Base-by-base conservation (phyloP, 2,888 invertebrate species). In the Dolichomitus sp. region DNA sequence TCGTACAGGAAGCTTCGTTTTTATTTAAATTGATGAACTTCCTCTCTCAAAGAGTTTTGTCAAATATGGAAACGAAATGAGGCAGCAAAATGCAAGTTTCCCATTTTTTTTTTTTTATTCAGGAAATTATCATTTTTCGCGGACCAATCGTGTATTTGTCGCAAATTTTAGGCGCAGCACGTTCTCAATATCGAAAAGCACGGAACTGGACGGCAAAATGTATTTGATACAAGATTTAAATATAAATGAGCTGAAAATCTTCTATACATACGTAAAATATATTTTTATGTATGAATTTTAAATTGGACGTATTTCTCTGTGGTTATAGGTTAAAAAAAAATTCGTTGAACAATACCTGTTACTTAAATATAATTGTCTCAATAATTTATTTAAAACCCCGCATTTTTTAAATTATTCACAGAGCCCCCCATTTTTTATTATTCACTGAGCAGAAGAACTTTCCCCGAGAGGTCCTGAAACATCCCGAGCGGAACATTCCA, bases 111-210 rank as follows among this genome's bases (percentile, higher is more conserved):
- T n/a, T n/a, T n/a, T n/a, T n/a, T n/a, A n/a, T n/a, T n/a, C n/a
- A n/a, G n/a, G n/a, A n/a, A n/a, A n/a, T n/a, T n/a, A n/a, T n/a
- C n/a, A n/a, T n/a, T n/a, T n/a, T n/a, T n/a, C n/a, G n/a, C n/a
- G n/a, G n/a, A 59, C 19, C 17, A 57, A 48, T 45, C 17, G 17
- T 30, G 5, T n/a, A 63, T 40, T 73, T 37, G 5, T 37, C n/a
- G n/a, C 14, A 63, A 63, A 42, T 73, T 50, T 27, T 6, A 48
- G 19, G 17, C 4, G 1, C 12, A 11, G 1, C 14, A 14, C 7
- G 30, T 19, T 61, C 17, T 73, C 63, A 30, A 42, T 40, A 54
- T 74, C 42, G 30, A 65, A 42, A 27, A 63, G 33, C 42, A 17
- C 33, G 37, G 37, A 59, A 59, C 37, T 19, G 19, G 12, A 61